These are phyloP conservation scores for Mesitornis unicolor DNA, from an alignment of 2,113 vertebrate species.

Conservation along the genomic window DNA sequence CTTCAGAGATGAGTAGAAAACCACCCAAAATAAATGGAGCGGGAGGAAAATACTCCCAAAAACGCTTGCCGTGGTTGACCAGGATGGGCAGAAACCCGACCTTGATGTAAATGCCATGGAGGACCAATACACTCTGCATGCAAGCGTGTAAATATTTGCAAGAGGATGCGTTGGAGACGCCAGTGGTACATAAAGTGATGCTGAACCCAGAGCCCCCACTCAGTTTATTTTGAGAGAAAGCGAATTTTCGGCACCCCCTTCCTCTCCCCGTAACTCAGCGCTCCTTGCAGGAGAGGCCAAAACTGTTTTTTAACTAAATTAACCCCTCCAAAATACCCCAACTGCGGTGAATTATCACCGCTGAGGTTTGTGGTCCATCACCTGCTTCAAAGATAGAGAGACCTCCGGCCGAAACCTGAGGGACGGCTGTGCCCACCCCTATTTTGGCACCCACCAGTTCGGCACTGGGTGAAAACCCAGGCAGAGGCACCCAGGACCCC, in stretches of 20 bases:
- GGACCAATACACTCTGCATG: rapidly evolving
- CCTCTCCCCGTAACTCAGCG: neutral
- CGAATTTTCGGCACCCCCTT: neutral
- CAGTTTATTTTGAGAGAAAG: neutral
- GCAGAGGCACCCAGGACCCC: neutral
- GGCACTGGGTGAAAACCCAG: rapidly evolving
- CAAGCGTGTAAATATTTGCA: rapidly evolving
- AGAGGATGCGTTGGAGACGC: rapidly evolving
- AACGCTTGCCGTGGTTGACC: neutral
- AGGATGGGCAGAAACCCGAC: neutral
- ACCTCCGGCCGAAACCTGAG: neutral
- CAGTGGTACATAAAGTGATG: neutral
- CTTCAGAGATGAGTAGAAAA: neutral
- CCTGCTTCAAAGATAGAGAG: neutral
- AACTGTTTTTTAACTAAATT: too few relatives aligned
- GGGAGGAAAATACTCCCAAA: too few relatives aligned
- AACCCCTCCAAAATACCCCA: neutral
- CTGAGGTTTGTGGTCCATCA: neutral
- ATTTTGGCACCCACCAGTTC: neutral
- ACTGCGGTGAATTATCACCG: neutral
- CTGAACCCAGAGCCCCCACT: too few relatives aligned
- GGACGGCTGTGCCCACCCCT: neutral
- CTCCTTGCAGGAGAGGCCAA: neutral
- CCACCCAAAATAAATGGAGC: neutral
- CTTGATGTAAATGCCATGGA: rapidly evolving